Evolutionary conservation across 2,888 invertebrate species (phyloP), one percentile per base, ranked within the genome.

Genomic region (Zaprionus obscuricornis): DNA sequence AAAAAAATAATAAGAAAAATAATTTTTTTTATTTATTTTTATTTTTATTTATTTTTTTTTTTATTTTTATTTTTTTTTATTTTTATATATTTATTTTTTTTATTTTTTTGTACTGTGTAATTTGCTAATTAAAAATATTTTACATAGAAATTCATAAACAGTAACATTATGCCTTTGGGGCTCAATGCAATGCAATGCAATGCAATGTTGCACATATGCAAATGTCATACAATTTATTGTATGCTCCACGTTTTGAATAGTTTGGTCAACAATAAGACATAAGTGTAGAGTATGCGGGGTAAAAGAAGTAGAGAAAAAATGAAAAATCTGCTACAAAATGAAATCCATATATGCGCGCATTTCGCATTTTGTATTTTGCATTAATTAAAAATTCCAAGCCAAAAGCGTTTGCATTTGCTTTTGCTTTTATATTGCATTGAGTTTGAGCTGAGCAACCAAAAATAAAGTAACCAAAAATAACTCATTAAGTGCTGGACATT

Each of bases 401-500:
- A 66, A 71, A 70, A 75, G 58, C 51, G 72, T 60, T 68, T 69
- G 63, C 40, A n/a, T n/a, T n/a, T 67, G 47, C 66, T 55, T 51
- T 51, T 54, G 65, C 50, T n/a, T n/a, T n/a, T n/a, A n/a, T n/a
- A n/a, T n/a, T n/a, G n/a, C n/a, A n/a, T n/a, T n/a, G n/a, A n/a
- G n/a, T n/a, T n/a, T n/a, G n/a, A n/a, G n/a, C n/a, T n/a, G n/a
- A n/a, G n/a, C n/a, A n/a, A n/a, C n/a, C n/a, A n/a, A 45, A 75
- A 74, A 76, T 40, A 77, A n/a, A 83, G 57, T 66, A 65, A 66
- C 57, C 56, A 60, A 39, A 62, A 85, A 82, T 78, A 86, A 85
- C 87, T 88, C 88, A 88, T 88, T 88, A 88, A 88, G 72, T 78
- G 75, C 83, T 76, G 87, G 82, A 83, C 86, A 87, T 88, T 86